phyloP scores from a whole-genome alignment of 30 jellyfish, hydroid and myxozoan species.

The Pseudorhiza aurosa region DNA sequence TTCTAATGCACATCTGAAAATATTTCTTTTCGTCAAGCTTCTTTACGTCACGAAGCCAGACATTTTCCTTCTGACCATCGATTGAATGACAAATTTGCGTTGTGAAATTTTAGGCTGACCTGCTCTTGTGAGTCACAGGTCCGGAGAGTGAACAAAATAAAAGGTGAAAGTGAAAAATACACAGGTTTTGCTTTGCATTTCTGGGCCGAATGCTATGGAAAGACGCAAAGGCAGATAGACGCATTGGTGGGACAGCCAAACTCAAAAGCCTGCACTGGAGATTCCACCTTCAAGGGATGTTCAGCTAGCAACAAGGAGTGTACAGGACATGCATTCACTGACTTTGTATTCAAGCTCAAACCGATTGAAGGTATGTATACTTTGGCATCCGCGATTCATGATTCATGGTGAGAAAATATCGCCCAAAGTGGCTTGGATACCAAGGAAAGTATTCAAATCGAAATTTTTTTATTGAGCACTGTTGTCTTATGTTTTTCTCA shows the following conservation, averaged over 20 bases:
- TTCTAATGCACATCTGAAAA: no score
- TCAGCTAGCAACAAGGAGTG: background rate
- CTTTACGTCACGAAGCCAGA: no score
- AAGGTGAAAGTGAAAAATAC: background rate
- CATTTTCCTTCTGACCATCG: no score
- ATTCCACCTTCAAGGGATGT: background rate
- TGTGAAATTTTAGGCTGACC: slow-evolving; percentile 7
- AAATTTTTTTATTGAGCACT: no score
- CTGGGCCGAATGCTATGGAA: slow-evolving; percentile 47
- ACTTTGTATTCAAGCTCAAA: background rate
- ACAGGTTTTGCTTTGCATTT: slow-evolving; percentile 28
- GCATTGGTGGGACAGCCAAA: background rate
- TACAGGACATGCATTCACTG: slow-evolving; percentile 13
- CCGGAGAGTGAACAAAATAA: background rate
- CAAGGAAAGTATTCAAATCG: no score
- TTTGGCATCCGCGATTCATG: no score
- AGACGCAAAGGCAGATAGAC: background rate
- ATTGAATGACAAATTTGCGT: no score
- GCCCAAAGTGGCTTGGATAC: no score
- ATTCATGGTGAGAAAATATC: no score
- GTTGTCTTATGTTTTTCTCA: no score
- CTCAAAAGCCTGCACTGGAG: slow-evolving; percentile 8
- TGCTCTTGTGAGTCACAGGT: slow-evolving; percentile 2
- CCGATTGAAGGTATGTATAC: background rate
- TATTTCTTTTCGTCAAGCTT: no score